Evolutionary conservation across 2,888 invertebrate species (phyloP).

Genomic region (Aspidiotus destructor): DNA sequence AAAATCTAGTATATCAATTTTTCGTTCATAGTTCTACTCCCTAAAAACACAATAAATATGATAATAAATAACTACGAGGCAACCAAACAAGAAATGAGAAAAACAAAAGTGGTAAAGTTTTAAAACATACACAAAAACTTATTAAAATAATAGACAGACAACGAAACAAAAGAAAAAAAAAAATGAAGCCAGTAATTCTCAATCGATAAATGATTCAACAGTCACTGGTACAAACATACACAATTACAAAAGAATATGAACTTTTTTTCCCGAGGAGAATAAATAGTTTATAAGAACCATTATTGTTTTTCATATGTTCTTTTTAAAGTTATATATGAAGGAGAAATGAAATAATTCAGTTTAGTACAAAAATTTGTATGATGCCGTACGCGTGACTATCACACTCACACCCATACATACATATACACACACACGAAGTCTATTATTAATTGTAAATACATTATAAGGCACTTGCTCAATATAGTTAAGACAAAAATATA

Average conservation of each 20-base stretch:
- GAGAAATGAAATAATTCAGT: constrained; percentile 17
- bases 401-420: neutral
- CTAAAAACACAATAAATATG: no score
- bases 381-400: constrained; percentile 18
- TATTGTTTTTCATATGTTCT: no score
- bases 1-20: no score
- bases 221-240: neutral
- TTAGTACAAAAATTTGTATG: constrained; percentile 23
- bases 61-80: neutral
- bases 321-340: neutral
- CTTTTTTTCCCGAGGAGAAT: no score
- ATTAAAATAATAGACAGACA: constrained; percentile 8
- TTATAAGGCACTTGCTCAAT: constrained; percentile 26
- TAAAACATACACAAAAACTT: constrained; percentile 10
- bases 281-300: no score
- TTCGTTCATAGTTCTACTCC: no score
- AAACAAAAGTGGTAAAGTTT: constrained; percentile 17
- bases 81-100: neutral
- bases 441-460: constrained; percentile 1
- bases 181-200: neutral
- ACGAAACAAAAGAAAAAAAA: neutral
- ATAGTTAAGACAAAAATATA: neutral
- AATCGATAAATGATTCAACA: neutral
- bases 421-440: no score
- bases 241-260: no score